Base-by-base conservation (phyloP, 2,888 invertebrate genomes). In the Unio delphinus region DNA sequence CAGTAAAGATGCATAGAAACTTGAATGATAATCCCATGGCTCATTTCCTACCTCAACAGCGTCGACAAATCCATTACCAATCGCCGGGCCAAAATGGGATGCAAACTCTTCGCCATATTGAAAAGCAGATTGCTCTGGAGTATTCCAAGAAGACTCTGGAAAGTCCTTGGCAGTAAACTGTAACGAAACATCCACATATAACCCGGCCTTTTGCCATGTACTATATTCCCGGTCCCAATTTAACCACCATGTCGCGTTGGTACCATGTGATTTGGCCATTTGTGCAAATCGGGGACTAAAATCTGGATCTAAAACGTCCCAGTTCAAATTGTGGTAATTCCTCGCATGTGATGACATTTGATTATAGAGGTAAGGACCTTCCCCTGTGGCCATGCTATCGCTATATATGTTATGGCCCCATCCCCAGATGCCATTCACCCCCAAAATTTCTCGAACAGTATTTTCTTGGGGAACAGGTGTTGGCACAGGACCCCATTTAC, bases 401-500 rank as follows among this genome's bases (percentile, higher is more conserved):
- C 83, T 83, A 58, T 73, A 74, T 60, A 59, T 72, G 15, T 69
- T 73, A 57, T 78, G 74, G 26, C 82, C 83, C 84, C 84, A 84
- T 1, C 84, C 83, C 84, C 84, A 84, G 60, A 84, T 83, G 18
- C 82, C 84, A 66, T 84, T 84, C 11, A 84, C 80, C 0, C 84
- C 84, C 11, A 84, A 67, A 45, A 83, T 74, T 26, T 78, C 65
- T 34, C 78, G 55, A 15, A 84, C 55, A 23, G 70, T 76, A 26
- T 70, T 64, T 11, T 65, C 67, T 58, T 82, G 80, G 7, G 76
- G 75, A 58, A 62, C 69, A 6, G 77, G 64, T 5, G 26, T 7
- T 2, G 78, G 71, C 30, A 61, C 28, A 1, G 72, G 61, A 57
- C 83, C 83, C 76, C 78, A 83, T 4, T 66, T 56, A 0, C 74